Percentiles rank a stretch among this genome's conserved stretches.
Conservation (phyloP, 2,113 vertebrate genomes). For the Dryoscopus gambensis region DNA sequence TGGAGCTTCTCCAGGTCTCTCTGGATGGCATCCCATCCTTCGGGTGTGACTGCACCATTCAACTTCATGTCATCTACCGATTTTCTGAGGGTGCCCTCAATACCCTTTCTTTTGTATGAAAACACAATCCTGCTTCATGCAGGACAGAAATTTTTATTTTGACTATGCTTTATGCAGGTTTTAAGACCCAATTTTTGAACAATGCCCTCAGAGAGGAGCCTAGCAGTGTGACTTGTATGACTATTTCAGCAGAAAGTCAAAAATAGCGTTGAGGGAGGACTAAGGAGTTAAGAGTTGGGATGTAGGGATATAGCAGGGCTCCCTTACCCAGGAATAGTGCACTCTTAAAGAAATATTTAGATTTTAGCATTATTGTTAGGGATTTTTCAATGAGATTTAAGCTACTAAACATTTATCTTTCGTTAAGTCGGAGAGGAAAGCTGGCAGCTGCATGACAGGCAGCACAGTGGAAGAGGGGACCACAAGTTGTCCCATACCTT, state of each 20-base stretch:
- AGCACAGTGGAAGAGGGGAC: accelerated
- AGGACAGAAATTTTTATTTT: neutral
- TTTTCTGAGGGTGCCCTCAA: neutral
- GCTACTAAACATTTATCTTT: neutral
- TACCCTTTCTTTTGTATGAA: neutral
- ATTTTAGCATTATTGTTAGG: neutral
- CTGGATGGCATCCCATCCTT: neutral
- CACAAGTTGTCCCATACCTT: accelerated
- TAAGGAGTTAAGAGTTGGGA: neutral
- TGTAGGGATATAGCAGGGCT: neutral
- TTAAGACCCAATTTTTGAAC: neutral
- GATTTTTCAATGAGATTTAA: neutral
- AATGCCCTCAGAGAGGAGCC: neutral
- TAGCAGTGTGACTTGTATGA: accelerated
- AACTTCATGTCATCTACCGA: neutral
- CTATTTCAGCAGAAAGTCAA: neutral
- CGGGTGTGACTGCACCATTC: neutral
- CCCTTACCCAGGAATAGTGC: neutral
- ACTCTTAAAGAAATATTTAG: neutral
- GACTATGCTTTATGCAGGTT: neutral
- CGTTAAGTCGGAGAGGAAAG: neutral
- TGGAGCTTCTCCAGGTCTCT: neutral
- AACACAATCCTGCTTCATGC: neutral
- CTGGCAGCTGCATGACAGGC: accelerated
- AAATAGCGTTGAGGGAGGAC: neutral